Conservation (phyloP, 2,888 invertebrate species). For the Drosophila colorata region DNA sequence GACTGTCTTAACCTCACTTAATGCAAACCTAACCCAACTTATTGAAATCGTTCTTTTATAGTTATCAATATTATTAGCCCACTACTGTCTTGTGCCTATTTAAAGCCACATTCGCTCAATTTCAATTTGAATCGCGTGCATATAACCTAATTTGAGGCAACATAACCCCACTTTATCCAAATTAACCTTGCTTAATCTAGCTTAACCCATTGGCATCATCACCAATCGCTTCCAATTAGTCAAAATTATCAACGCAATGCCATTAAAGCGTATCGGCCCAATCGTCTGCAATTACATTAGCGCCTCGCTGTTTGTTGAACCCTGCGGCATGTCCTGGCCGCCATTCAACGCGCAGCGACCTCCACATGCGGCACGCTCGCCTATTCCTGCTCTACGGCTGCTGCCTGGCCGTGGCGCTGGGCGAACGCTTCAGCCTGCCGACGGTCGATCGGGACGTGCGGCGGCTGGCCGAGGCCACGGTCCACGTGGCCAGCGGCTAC, state of each 20-base stretch:
- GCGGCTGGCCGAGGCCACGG: constrained; percentile 39
- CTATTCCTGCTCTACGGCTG: constrained; percentile 7
- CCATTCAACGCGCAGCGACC: constrained; percentile 15
- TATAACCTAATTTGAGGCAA: too few species aligned
- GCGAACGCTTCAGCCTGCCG: constrained; percentile 1
- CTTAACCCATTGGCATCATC: constrained; percentile 1
- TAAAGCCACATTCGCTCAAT: constrained; percentile 13
- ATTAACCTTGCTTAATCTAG: constrained; percentile 2
- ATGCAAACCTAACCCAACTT: neutral
- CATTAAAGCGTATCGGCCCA: constrained; percentile 29
- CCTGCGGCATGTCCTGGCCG: constrained; percentile 21
- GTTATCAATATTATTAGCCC: too few species aligned
- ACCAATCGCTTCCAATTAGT: constrained; percentile 41
- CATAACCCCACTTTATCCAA: neutral
- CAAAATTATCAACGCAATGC: constrained; percentile 43
- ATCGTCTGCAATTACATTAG: constrained; percentile 54
- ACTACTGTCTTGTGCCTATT: neutral
- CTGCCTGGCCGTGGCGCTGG: neutral
- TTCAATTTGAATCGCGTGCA: neutral
- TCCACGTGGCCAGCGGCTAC: constrained; percentile 52
- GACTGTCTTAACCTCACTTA: too few species aligned
- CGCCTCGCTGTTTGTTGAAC: constrained; percentile 11
- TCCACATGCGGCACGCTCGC: constrained; percentile 16
- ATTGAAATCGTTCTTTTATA: neutral
- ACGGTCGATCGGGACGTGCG: constrained; percentile 24